Evolutionary conservation across 2,888 invertebrate species (phyloP), one percentile per base, ranked within the genome.

Genomic region (Ophonus ardosiacus): DNA sequence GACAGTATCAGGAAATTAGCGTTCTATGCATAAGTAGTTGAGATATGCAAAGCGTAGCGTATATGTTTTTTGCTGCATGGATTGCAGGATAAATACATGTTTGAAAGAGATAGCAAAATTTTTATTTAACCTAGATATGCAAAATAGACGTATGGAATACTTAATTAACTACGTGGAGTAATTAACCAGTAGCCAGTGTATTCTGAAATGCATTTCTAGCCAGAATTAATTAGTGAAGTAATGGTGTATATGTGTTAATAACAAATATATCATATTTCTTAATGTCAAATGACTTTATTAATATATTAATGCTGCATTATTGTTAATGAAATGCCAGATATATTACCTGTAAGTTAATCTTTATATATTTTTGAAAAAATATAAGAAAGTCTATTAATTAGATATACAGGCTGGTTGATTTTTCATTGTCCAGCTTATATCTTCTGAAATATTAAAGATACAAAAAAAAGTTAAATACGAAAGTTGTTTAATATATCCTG

Each of bases 111-210:
- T 38, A 68, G 38, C 31, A 7, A 68, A 7, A 68, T 68, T 68
- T 68, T 68, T 68, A 68, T 68, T 31, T 68, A 68, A 68, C 68
- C 68, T 68, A 68, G 68, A 68, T 68, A 68, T 68, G 68, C 68
- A 38, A 68, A 68, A 68, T 68, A 68, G 24, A 68, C 24, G 24
- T 24, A 24, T 63, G 13, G 63, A 63, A 63, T 63, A 63, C 24
- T 63, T 24, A 63, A 63, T 63, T 63, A 38, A 38, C 68, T 38
- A n/a, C 38, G 38, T 68, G 31, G 24, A 15, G 68, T 68, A 68
- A 68, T 68, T 68, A 68, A 38, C 38, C 43, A 6, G 43, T 51
- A 51, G 43, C 43, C 43, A 51, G 43, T 51, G 13, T 51, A 4
- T 51, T 51, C 43, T 13, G 43, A 51, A 51, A 51, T 13, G 43